Evolutionary conservation across 1,140 invertebrate species (phyloP), one percentile per base, ranked within the genome.

Genomic region (Drosophila kanapiae): DNA sequence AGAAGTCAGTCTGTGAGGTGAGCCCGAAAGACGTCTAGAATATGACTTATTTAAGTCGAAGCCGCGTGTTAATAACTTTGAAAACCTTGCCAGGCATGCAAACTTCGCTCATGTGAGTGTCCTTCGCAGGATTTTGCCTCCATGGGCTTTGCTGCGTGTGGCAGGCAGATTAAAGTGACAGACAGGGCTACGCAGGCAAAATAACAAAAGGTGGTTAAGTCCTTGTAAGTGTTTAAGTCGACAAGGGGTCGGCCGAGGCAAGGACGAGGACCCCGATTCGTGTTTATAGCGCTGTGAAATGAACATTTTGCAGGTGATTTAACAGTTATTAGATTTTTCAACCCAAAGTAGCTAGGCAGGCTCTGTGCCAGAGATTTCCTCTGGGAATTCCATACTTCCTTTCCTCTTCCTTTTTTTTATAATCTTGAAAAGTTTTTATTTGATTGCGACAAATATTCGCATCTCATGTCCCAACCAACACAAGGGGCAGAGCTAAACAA

Each of bases 271-370:
- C 56, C 29, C 31, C 57, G 54, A 56, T 79, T 71, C 75, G 86
- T 90, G 85, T 82, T 91, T 90, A 90, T 82, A 51, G 78, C 78
- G 71, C 85, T 90, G 85, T 90, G 85, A 90, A 90, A 90, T 90
- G 82, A 90, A 90, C 86, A 91, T 90, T 90, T 90, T 90, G 85
- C 85, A 90, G 85, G 85, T 90, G 82, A 90, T 90, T 90, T 90
- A 91, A 82, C 85, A 91, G 85, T 90, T 90, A 90, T 90, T 90
- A 90, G 86, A 80, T 84, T 84, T 78, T 67, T 78, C 63, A 74
- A 60, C 69, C 69, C 42, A 72, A 47, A 72, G 71, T 56, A 38
- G 33, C 67, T 43, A 49, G 62, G 75, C 48, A 60, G 61, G 63
- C 72, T 27, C 29, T 38, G 1, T 47, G n/a, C 37, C 31, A 10